Conservation (phyloP, 1,140 invertebrate species). For the Chironomus striatipennis region DNA sequence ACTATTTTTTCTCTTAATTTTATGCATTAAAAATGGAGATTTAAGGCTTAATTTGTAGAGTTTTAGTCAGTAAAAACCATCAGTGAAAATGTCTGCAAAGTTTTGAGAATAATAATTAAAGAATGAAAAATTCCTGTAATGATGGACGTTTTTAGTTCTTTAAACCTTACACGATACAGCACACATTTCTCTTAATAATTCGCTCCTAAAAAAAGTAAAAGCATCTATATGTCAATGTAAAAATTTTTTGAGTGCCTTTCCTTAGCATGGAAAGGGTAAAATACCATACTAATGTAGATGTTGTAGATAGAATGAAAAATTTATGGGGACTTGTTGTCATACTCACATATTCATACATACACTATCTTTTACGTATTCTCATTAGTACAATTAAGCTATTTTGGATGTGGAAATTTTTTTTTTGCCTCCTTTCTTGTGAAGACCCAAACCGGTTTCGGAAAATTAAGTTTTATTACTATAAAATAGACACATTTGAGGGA, state of each 20-base stretch:
- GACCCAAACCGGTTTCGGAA: background rate
- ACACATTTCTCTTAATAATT: background rate
- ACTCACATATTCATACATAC: too few species aligned
- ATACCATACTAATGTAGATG: background rate
- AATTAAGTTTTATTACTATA: slow-evolving; percentile 4
- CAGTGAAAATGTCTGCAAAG: too few species aligned
- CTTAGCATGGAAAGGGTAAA: background rate
- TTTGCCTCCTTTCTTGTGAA: background rate
- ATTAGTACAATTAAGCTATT: slow-evolving; percentile 14
- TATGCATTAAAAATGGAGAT: too few species aligned
- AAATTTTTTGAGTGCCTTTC: background rate
- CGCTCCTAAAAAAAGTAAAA: background rate
- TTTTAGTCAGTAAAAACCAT: too few species aligned
- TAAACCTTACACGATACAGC: too few species aligned
- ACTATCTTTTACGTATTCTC: background rate
- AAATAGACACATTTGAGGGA: background rate
- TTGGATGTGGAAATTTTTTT: background rate
- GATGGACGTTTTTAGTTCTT: too few species aligned
- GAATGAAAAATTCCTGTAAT: too few species aligned
- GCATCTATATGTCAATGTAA: background rate
- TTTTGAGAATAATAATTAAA: too few species aligned
- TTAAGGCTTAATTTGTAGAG: too few species aligned
- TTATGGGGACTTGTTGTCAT: too few species aligned
- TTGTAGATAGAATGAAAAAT: background rate
- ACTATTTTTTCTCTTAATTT: too few species aligned